These are phyloP conservation scores for Cenopis cana DNA, from an alignment of 2,888 invertebrate species.

Conservation along the genomic window DNA sequence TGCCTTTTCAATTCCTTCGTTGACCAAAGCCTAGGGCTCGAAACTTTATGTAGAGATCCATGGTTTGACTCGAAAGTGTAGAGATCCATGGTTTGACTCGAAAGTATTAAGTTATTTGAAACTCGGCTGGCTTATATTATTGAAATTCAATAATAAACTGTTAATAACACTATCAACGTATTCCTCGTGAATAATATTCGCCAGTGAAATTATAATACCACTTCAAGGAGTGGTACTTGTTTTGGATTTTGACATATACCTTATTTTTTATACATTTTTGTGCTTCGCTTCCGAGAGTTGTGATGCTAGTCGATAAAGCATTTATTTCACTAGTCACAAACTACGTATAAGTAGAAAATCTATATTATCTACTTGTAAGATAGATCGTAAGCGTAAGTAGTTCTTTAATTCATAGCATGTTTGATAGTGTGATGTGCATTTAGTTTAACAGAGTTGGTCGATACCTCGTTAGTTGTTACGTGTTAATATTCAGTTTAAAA, in stretches of 20 bases:
- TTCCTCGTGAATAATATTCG: slow-evolving; percentile 58
- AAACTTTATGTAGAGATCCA: slow-evolving; percentile 47
- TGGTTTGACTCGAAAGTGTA: slow-evolving; percentile 47
- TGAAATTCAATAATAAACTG: slow-evolving; percentile 52
- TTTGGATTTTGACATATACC: slow-evolving; percentile 41
- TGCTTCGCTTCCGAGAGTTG: slow-evolving; percentile 65
- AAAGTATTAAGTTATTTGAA: slow-evolving; percentile 45
- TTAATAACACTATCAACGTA: slow-evolving; percentile 39
- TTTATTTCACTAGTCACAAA: slow-evolving; percentile 45
- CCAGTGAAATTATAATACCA: slow-evolving; percentile 53
- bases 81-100: slow-evolving; percentile 49
- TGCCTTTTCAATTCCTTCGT: slow-evolving; percentile 64
- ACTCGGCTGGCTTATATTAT: slow-evolving; percentile 56
- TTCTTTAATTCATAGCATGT: slow-evolving; percentile 48
- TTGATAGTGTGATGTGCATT: slow-evolving; percentile 49
- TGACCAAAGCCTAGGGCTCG: slow-evolving; percentile 47
- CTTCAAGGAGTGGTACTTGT: slow-evolving; percentile 47
- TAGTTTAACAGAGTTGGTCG: slow-evolving; percentile 45
- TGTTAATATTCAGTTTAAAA: slow-evolving; percentile 22
- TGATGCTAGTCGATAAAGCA: slow-evolving; percentile 53
- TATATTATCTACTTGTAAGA: slow-evolving; percentile 30
- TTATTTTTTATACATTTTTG: slow-evolving; percentile 61
- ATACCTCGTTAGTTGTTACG: slow-evolving; percentile 35
- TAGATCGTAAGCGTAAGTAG: slow-evolving; percentile 29
- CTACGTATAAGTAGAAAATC: slow-evolving; percentile 37